phyloP scores from a whole-genome alignment of 2,888 invertebrate genomes.

The Neoitamus cyanurus region DNA sequence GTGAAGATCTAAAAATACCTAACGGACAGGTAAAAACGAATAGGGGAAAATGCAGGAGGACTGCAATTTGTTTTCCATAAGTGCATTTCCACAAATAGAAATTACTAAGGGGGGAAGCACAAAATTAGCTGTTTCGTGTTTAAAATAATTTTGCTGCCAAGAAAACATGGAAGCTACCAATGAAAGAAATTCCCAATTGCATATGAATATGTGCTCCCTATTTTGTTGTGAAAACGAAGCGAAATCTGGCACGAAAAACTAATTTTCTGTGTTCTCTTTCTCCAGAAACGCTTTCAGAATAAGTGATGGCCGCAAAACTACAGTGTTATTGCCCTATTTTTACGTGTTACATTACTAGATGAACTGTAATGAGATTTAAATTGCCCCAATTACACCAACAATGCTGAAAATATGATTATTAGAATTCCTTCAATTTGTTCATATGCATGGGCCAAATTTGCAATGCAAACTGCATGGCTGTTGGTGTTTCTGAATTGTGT shows the following conservation, averaged over 20 bases:
- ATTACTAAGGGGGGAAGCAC: not conserved
- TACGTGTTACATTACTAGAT: not conserved
- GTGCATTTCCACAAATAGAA: not conserved
- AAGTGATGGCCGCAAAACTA: not conserved
- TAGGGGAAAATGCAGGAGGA: not conserved
- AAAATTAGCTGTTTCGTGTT: not conserved
- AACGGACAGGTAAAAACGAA: not conserved
- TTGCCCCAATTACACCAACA: not conserved
- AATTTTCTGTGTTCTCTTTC: not conserved
- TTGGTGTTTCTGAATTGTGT: not conserved
- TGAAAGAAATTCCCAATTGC: not conserved
- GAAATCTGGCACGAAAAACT: not conserved
- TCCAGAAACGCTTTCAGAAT: not conserved
- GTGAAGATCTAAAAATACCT: not conserved
- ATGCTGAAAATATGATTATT: not conserved
- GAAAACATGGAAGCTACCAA: not conserved
- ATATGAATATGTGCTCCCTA: not conserved
- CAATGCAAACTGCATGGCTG: not conserved
- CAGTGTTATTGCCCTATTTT: not conserved
- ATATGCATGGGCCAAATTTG: not conserved
- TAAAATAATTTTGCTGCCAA: not conserved
- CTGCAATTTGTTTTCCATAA: not conserved
- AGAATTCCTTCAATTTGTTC: not conserved
- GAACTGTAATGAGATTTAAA: not conserved
- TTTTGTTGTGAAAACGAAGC: not conserved